Percentiles rank a stretch among this genome's conserved stretches.
Conservation (phyloP, 1,140 invertebrate species). For the Tachypleus tridentatus region DNA sequence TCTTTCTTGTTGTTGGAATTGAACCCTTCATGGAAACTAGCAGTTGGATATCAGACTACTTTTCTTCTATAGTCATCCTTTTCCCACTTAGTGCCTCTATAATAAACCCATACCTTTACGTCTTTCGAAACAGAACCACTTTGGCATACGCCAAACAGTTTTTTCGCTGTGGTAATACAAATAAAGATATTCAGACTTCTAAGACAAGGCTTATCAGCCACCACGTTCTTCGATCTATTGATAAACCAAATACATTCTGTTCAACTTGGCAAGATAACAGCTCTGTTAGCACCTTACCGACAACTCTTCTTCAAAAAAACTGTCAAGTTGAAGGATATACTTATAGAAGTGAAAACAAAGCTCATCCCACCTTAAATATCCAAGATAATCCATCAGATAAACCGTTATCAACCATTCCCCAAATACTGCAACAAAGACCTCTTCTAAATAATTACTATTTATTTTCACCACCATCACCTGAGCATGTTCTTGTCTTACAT, state of each 20-base stretch:
- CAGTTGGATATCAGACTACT: conserved; percentile 5
- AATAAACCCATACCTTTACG: conserved; percentile 20
- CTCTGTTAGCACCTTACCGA: not conserved
- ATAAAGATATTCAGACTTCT: conserved; percentile 12
- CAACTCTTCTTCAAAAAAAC: no score
- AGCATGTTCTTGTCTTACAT: no score
- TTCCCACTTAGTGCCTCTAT: conserved; percentile 14
- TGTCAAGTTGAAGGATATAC: no score
- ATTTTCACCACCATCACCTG: no score
- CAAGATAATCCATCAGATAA: no score
- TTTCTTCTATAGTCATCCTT: conserved; percentile 6
- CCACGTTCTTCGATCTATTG: conserved; percentile 4
- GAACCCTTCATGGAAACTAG: conserved; percentile 11
- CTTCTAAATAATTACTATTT: no score
- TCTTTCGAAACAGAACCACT: conserved; percentile 17
- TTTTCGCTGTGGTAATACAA: conserved; percentile 3
- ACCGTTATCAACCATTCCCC: no score
- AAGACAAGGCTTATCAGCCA: not conserved
- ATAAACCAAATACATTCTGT: conserved; percentile 9
- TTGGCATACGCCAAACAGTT: conserved; percentile 13
- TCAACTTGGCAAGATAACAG: conserved; percentile 13
- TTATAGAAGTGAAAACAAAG: no score
- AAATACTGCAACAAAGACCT: no score
- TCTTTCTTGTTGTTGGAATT: conserved; percentile 11
- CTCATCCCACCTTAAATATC: no score